These are phyloP conservation scores for Lordiphosa collinella DNA, from an alignment of 1,140 invertebrate genomes.

Conservation along the genomic window DNA sequence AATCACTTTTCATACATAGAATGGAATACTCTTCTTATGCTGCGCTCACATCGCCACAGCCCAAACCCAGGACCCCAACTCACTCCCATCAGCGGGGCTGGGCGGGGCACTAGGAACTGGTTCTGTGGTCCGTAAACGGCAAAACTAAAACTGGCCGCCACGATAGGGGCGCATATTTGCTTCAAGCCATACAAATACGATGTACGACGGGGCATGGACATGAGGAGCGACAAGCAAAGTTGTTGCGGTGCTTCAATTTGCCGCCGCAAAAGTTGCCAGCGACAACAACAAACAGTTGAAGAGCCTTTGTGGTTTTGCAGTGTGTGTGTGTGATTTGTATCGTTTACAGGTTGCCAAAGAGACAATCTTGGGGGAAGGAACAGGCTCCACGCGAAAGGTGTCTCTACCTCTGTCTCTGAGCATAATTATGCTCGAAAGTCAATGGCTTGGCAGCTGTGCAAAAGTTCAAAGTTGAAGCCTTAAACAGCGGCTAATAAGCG, in stretches of 20 bases:
- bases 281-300: conserved; percentile 32
- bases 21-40: conserved; percentile 36
- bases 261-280: conserved; percentile 55
- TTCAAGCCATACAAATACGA: conserved; percentile 70
- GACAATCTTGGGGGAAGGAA: neutral
- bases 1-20: conserved; percentile 69
- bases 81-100: neutral
- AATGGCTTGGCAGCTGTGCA: neutral
- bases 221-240: conserved; percentile 18
- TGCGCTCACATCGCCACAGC: neutral
- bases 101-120: conserved; percentile 19
- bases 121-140: conserved; percentile 24
- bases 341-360: conserved; percentile 49
- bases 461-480: conserved; percentile 40
- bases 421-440: conserved; percentile 16
- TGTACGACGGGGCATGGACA: neutral
- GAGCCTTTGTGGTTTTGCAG: conserved; percentile 2
- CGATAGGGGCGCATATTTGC: conserved; percentile 72
- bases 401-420: neutral
- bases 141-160: conserved; percentile 38
- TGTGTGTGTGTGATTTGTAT: conserved; percentile 57
- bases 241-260: conserved; percentile 71
- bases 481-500: conserved; percentile 6
- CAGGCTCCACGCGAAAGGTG: conserved; percentile 1
- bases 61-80: neutral